Base-by-base conservation (phyloP, 2,888 invertebrate genomes). In the Mesorhabditis belari region DNA sequence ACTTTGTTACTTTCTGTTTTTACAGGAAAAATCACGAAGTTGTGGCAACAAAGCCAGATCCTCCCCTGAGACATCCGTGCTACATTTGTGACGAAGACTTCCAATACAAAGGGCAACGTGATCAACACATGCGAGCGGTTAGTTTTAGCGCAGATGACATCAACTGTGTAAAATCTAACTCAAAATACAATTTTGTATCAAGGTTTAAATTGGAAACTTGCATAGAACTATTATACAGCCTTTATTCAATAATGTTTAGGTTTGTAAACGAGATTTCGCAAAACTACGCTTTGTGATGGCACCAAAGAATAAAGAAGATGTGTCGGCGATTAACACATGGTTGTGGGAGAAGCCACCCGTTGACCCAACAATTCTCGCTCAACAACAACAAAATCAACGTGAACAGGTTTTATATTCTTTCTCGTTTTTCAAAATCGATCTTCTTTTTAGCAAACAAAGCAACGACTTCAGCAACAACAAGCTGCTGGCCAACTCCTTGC, bases 31-130 rank as follows among this genome's bases (percentile, higher is more conserved):
- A 62, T 25, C 79, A 79, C 58, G 64, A 67, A 50, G 62, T 77
- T 3, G 62, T 74, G 17, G 75, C 77, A 4, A 58, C 62, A 17
- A 56, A 61, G 12, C 76, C 76, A 50, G 76, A 77, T n/a, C 64
- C 58, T 21, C 71, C 70, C n/a, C 62, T 70, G 5, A 71, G 73
- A 59, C 69, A 76, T 59, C 78, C 76, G 24, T 79, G 79, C 57
- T 65, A 66, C 9, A 72, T 80, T 44, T 79, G 79, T 62, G 79
- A 79, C 6, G 74, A 73, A 54, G 76, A 80, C 58, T 80, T 78
- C 65, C 67, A 71, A 35, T 73, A 67, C 68, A 79, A 75, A 51
- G 73, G 73, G 56, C 62, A 67, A 3, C 64, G 73, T 5, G 73
- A 73, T n/a, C 65, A 64, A 51, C 73, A 73, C 54, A 64, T 65